Percentiles rank a stretch among this genome's conserved stretches.
Evolutionary conservation across 2,113 vertebrate species (phyloP).

Genomic region (Scomber scombrus): DNA sequence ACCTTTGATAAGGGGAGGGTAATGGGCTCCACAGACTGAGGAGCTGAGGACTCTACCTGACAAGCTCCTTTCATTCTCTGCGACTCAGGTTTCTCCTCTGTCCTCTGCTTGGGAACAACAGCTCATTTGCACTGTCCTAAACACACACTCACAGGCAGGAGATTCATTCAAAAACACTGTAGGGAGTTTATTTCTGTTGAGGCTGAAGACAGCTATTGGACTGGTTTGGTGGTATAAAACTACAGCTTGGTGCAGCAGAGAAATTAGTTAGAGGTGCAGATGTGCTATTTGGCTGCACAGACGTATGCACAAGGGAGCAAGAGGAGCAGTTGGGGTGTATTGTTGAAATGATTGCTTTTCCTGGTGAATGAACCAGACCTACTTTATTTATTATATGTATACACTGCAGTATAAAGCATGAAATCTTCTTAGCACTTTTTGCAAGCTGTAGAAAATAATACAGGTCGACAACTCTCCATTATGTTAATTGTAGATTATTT

Average conservation of each 20-base stretch:
- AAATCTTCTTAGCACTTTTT: background rate
- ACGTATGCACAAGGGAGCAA: slow-evolving; percentile 21
- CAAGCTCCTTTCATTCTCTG: slow-evolving; percentile 84
- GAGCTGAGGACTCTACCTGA: slow-evolving; percentile 82
- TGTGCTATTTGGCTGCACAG: slow-evolving; percentile 3
- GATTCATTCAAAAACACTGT: slow-evolving; percentile 49
- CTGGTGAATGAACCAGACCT: slow-evolving; percentile 15
- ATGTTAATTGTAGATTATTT: background rate
- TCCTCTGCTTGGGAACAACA: slow-evolving; percentile 78
- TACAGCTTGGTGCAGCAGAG: slow-evolving; percentile 17
- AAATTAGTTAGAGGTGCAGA: slow-evolving; percentile 43
- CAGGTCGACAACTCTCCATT: background rate
- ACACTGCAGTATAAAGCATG: background rate
- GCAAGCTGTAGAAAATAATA: no score
- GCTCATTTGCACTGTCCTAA: slow-evolving; percentile 77
- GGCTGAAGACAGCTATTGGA: slow-evolving; percentile 28
- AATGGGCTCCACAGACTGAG: slow-evolving; percentile 79
- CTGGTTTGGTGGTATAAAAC: slow-evolving; percentile 29
- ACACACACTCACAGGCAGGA: slow-evolving; percentile 57
- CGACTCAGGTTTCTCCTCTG: slow-evolving; percentile 82
- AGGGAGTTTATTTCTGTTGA: slow-evolving; percentile 43
- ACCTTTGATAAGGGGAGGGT: slow-evolving; percentile 85
- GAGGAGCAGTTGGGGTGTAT: slow-evolving; percentile 30
- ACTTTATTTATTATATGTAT: slow-evolving; percentile 1
- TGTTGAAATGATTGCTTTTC: slow-evolving; percentile 55